phyloP scores from a whole-genome alignment of 30 jellyfish, hydroid and myxozoan genomes.

The Chrysaora quinquecirrha region DNA sequence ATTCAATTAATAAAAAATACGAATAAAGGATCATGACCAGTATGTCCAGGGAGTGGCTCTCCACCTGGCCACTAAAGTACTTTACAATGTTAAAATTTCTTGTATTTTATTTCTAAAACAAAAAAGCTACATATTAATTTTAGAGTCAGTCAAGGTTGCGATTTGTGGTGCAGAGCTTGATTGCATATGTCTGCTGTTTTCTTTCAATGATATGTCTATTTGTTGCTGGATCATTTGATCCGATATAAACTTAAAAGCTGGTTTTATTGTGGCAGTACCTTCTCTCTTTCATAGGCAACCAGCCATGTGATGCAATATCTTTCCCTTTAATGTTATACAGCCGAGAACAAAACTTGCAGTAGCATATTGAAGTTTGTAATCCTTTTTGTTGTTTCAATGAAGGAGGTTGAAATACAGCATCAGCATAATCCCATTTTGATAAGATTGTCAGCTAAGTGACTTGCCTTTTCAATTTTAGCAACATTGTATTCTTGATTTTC shows the following conservation, averaged over 20 bases:
- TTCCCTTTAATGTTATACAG: conserved; percentile 50
- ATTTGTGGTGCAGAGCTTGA: conserved; percentile 16
- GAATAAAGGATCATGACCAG: too few relatives aligned
- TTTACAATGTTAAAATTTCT: too few relatives aligned
- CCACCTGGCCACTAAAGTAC: too few relatives aligned
- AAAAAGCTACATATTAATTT: too few relatives aligned
- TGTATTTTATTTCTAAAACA: too few relatives aligned
- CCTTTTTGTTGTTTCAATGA: conserved; percentile 42
- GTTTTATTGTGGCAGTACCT: conserved; percentile 61
- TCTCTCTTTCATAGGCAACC: conserved; percentile 64
- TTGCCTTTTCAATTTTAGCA: conserved; percentile 52
- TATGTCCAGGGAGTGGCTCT: too few relatives aligned
- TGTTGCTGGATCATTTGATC: conserved; percentile 1
- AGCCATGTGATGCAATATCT: conserved; percentile 47
- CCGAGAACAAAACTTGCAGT: conserved; percentile 67
- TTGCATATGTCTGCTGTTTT: neutral
- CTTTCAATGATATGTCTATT: conserved; percentile 6
- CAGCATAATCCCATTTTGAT: conserved; percentile 56
- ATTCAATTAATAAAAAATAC: too few relatives aligned
- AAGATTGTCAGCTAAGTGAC: conserved; percentile 37
- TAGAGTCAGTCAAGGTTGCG: neutral
- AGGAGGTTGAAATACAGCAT: conserved; percentile 60
- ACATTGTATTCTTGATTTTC: conserved; percentile 45
- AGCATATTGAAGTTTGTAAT: conserved; percentile 43
- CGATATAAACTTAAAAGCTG: conserved; percentile 36